Percentiles rank a stretch among this genome's conserved stretches.
Conservation (phyloP, 1,140 invertebrate species). For the Ridgeia piscesae region DNA sequence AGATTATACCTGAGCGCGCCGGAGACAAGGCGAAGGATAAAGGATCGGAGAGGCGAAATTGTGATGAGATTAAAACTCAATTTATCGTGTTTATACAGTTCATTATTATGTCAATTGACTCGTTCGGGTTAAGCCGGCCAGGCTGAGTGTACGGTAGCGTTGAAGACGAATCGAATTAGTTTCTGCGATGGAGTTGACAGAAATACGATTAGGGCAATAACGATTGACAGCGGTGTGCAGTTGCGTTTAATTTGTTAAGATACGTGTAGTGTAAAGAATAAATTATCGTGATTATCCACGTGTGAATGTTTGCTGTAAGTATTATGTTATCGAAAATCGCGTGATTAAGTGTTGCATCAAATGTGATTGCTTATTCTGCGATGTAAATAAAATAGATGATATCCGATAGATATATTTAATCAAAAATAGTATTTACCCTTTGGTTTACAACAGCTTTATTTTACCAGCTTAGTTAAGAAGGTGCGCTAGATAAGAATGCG, state of each 20-base stretch:
- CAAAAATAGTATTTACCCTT: background rate
- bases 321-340: background rate
- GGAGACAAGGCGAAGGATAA: background rate
- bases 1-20: background rate
- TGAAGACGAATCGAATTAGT: background rate
- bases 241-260: background rate
- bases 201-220: background rate
- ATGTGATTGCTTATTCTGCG: background rate
- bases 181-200: background rate
- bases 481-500: background rate
- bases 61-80: conserved; percentile 6
- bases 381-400: too few species aligned
- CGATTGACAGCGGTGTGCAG: background rate
- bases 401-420: background rate
- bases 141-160: background rate
- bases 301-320: background rate
- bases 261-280: background rate
- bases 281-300: background rate
- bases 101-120: background rate
- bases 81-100: conserved; percentile 1
- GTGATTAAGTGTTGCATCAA: background rate
- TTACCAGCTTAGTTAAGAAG: background rate
- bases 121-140: background rate
- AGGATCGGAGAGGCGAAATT: conserved; percentile 3
- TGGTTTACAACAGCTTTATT: background rate